phyloP scores from a whole-genome alignment of 2,888 invertebrate species.

The Yponomeuta plumbellus region DNA sequence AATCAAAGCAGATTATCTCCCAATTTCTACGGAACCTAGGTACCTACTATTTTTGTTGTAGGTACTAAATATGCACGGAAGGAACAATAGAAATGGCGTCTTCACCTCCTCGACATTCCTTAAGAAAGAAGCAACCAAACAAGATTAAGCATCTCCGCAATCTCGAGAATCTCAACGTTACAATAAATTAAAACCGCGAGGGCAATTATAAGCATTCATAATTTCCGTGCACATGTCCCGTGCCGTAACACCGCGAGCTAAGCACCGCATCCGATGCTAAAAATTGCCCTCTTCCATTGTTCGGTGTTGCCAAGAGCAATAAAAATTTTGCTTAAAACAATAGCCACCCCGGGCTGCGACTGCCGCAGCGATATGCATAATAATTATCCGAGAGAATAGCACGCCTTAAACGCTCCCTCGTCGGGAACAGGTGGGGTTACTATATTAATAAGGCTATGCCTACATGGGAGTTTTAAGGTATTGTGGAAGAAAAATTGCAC shows the following conservation, averaged over 20 bases:
- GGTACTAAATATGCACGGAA: background rate
- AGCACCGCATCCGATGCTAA: constrained; percentile 45
- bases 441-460: constrained; percentile 42
- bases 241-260: constrained; percentile 45
- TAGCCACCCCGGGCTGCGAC: constrained; percentile 66
- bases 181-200: constrained; percentile 7
- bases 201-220: constrained; percentile 13
- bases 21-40: too few relatives aligned
- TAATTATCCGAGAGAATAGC: constrained; percentile 68
- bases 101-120: background rate
- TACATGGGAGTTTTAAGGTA: constrained; percentile 26
- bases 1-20: too few relatives aligned
- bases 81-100: background rate
- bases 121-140: background rate
- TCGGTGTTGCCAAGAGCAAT: constrained; percentile 67
- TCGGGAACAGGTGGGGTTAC: constrained; percentile 58
- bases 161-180: background rate
- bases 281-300: constrained; percentile 70
- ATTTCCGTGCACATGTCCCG: constrained; percentile 23
- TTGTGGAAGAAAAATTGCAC: background rate
- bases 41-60: background rate
- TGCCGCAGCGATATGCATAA: constrained; percentile 66
- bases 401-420: constrained; percentile 61
- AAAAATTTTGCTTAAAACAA: constrained; percentile 71
- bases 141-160: background rate